These are phyloP conservation scores for Crioceris asparagi DNA, from an alignment of 2,888 invertebrate species.

Conservation along the genomic window DNA sequence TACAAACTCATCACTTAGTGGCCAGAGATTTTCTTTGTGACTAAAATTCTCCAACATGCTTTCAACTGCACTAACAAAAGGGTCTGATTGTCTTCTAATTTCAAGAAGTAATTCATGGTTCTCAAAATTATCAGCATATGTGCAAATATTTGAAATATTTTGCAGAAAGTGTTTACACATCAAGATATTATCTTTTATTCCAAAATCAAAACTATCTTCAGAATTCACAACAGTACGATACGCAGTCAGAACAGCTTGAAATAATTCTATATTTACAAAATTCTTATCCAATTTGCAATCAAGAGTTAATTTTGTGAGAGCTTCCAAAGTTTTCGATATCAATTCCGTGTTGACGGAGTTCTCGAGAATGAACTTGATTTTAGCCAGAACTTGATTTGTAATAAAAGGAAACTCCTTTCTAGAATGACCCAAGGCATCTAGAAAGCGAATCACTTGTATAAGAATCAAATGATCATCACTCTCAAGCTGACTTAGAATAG, in stretches of 20 bases:
- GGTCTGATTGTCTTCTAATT: constrained; percentile 15
- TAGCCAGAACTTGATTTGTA: constrained; percentile 42
- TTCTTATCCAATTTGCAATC: constrained; percentile 21
- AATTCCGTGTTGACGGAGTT: constrained; percentile 61
- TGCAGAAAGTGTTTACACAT: constrained; percentile 23
- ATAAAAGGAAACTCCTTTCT: constrained; percentile 41
- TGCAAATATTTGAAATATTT: constrained; percentile 26
- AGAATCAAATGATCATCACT: constrained; percentile 62
- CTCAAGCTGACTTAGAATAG: constrained; percentile 45
- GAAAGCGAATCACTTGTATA: constrained; percentile 60
- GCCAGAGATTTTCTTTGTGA: constrained; percentile 24
- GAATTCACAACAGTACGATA: constrained; percentile 19
- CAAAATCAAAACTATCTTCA: constrained; percentile 22
- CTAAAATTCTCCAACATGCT: constrained; percentile 23
- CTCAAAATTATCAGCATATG: constrained; percentile 19
- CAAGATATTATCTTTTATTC: constrained; percentile 20
- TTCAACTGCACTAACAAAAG: constrained; percentile 18
- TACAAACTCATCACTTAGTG: constrained; percentile 23
- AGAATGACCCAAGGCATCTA: constrained; percentile 40
- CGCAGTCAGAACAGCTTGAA: constrained; percentile 20
- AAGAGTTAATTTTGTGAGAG: constrained; percentile 33
- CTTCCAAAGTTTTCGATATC: constrained; percentile 47
- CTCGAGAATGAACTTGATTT: constrained; percentile 58
- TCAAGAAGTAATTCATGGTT: constrained; percentile 12
- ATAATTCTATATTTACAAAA: constrained; percentile 18